Conservation (phyloP, 2,888 invertebrate genomes). For the Eupithecia exiguata region DNA sequence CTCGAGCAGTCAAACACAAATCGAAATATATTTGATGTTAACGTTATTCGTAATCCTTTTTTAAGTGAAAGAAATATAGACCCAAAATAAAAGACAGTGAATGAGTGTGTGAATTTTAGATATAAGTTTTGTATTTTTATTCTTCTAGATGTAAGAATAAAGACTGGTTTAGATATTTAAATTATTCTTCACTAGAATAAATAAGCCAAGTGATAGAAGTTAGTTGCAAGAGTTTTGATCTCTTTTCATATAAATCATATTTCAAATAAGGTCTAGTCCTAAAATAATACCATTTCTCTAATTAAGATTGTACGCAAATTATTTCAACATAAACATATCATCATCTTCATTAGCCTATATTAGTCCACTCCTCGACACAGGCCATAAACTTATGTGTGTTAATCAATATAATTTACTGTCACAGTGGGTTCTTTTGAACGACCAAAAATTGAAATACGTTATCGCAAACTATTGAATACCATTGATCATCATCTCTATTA, state of each 20-base stretch:
- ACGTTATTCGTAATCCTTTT: slow-evolving; percentile 53
- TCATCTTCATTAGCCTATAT: too few relatives aligned
- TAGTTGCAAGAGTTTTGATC: slow-evolving; percentile 35
- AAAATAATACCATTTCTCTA: background rate
- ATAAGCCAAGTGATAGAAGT: slow-evolving; percentile 39
- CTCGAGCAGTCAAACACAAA: slow-evolving; percentile 54
- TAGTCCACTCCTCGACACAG: too few relatives aligned
- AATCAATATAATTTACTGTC: background rate
- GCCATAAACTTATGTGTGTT: background rate
- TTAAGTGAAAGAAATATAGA: slow-evolving; percentile 38
- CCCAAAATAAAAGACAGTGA: slow-evolving; percentile 23
- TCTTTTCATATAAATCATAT: slow-evolving; percentile 7
- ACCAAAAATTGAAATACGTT: background rate
- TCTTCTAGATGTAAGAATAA: slow-evolving; percentile 59
- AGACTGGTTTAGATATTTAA: slow-evolving; percentile 76
- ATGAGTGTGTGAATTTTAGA: slow-evolving; percentile 40
- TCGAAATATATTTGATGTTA: slow-evolving; percentile 56
- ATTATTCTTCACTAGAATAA: slow-evolving; percentile 55
- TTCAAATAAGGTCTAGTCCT: slow-evolving; percentile 28
- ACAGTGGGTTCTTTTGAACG: background rate
- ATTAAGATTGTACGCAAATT: background rate
- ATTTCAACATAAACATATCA: background rate
- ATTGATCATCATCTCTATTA: too few relatives aligned
- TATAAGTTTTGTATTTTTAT: slow-evolving; percentile 40
- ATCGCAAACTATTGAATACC: background rate